A percentile compares a stretch with the other conserved stretches of the same genome.
These are phyloP conservation scores for Nasua narica DNA, from an alignment of 2,797 vertebrate species.

Conservation along the genomic window DNA sequence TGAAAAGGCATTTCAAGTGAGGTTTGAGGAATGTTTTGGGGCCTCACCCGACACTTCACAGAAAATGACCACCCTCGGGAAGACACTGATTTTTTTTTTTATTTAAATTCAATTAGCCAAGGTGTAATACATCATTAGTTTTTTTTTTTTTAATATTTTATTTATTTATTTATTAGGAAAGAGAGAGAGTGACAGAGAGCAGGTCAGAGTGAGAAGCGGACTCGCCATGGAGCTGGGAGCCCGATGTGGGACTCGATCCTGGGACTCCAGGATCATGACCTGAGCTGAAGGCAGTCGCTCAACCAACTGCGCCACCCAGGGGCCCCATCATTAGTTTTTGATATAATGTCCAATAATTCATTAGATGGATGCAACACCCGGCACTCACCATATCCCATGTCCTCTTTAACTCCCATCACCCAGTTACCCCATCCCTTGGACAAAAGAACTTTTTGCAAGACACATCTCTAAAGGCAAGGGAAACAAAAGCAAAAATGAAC, in stretches of 20 bases:
- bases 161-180: no score
- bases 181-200: no score
- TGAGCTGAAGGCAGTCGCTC: no score
- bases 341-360: not conserved
- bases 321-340: not conserved
- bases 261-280: no score
- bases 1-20: not conserved
- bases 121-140: not conserved
- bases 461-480: not conserved
- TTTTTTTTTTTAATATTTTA: no score
- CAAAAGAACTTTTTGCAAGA: not conserved
- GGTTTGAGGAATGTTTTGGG: accelerated
- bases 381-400: not conserved
- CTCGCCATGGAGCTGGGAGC: no score
- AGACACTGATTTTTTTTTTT: not conserved
- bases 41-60: not conserved
- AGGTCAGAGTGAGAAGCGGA: no score
- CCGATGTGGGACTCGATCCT: no score
- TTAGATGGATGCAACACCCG: not conserved
- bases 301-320: no score
- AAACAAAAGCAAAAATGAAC: not conserved
- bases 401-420: not conserved
- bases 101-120: not conserved
- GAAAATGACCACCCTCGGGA: not conserved
- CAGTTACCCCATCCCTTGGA: no score